Percentiles rank a stretch among this genome's conserved stretches.
Evolutionary conservation across 2,113 vertebrate genomes (phyloP).

Genomic region (Phalacrocorax pelagicus): DNA sequence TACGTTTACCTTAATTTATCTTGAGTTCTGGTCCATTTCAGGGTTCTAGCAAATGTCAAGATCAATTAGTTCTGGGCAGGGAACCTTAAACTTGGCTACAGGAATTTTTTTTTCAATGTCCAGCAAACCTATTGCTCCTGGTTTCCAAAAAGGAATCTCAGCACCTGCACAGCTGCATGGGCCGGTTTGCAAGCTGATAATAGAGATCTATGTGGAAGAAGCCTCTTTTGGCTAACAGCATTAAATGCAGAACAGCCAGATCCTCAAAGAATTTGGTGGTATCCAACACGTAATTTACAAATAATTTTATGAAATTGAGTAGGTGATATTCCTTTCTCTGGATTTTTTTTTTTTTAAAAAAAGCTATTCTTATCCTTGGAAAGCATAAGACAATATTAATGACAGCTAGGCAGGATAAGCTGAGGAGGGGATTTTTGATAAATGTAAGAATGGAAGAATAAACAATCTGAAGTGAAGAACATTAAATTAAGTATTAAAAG

Average conservation of each 20-base stretch:
- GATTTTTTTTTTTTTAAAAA: too few relatives aligned
- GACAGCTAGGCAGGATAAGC: background rate
- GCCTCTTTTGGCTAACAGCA: fast-evolving
- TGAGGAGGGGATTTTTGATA: background rate
- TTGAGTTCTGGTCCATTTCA: background rate
- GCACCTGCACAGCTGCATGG: background rate
- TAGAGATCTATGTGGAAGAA: background rate
- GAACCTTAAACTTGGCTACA: background rate
- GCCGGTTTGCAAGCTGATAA: background rate
- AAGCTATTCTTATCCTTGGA: background rate
- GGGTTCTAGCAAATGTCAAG: background rate
- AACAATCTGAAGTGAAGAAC: background rate
- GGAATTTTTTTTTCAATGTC: background rate
- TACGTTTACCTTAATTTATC: background rate
- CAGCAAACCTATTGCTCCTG: background rate
- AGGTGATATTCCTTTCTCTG: background rate
- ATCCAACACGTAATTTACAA: background rate
- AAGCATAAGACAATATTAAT: background rate
- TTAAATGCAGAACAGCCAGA: background rate
- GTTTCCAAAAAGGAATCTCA: background rate
- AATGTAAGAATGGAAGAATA: background rate
- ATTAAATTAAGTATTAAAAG: background rate
- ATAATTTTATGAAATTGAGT: background rate
- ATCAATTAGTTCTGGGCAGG: background rate
- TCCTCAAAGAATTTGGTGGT: background rate